These are phyloP conservation scores for Betta splendens DNA, from an alignment of 2,797 vertebrate genomes.

Conservation along the genomic window DNA sequence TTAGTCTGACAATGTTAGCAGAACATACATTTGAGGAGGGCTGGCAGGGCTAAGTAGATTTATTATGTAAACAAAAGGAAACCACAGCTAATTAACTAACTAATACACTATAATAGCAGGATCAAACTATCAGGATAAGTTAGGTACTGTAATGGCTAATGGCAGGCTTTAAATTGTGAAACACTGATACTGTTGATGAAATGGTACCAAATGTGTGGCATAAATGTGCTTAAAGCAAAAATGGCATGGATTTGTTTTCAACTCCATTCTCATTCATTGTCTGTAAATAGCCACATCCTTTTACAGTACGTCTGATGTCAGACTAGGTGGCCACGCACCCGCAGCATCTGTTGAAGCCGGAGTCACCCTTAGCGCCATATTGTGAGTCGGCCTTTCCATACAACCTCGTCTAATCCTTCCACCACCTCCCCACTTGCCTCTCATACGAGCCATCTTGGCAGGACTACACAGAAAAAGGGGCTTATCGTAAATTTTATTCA, in stretches of 20 bases:
- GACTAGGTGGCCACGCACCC: slow-evolving; percentile 44
- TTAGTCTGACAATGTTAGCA: slow-evolving; percentile 74
- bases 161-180: too few species aligned
- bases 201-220: too few species aligned
- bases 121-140: too few species aligned
- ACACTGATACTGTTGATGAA: too few species aligned
- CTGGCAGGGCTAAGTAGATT: slow-evolving; percentile 73
- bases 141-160: too few species aligned
- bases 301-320: slow-evolving; percentile 41
- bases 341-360: slow-evolving; percentile 51
- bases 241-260: slow-evolving; percentile 7
- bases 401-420: slow-evolving; percentile 65
- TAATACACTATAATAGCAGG: slow-evolving; percentile 77
- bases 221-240: slow-evolving; percentile 9
- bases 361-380: slow-evolving; percentile 22
- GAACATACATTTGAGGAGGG: slow-evolving; percentile 78
- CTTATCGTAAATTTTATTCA: slow-evolving; percentile 56
- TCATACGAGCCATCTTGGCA: slow-evolving; percentile 66
- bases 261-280: slow-evolving; percentile 26
- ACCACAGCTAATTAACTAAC: too few species aligned
- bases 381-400: slow-evolving; percentile 48
- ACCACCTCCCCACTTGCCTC: slow-evolving; percentile 49
- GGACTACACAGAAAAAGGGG: slow-evolving; percentile 63
- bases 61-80: too few species aligned
- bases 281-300: slow-evolving; percentile 33